Evolutionary conservation across 2,888 invertebrate genomes (phyloP).

Genomic region (Diplazon laetatorius): DNA sequence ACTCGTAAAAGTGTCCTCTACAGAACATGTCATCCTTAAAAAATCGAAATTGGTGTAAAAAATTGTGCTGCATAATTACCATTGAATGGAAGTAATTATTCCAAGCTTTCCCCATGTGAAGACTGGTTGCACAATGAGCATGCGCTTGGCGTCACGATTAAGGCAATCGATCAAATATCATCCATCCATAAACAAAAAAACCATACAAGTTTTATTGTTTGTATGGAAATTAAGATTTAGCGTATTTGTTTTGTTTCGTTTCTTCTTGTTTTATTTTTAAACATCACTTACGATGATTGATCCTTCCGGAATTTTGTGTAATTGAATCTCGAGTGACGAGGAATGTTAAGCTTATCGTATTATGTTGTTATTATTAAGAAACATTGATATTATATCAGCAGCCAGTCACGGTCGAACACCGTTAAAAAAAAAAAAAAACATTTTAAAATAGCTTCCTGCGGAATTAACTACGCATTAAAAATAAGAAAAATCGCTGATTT

Average conservation of each 20-base stretch:
- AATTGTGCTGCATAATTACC: too few relatives aligned
- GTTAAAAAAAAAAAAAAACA: too few relatives aligned
- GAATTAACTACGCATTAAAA: background rate
- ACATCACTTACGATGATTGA: too few relatives aligned
- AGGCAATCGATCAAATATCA: background rate
- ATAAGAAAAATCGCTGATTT: background rate
- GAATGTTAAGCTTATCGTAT: background rate
- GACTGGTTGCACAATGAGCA: background rate
- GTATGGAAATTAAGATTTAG: background rate
- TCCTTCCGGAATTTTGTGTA: background rate
- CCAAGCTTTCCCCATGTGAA: slow-evolving; percentile 28
- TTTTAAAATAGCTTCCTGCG: background rate
- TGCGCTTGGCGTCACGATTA: slow-evolving; percentile 7
- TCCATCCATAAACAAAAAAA: background rate
- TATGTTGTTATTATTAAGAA: background rate
- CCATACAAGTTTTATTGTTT: too few relatives aligned
- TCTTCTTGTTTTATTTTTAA: too few relatives aligned
- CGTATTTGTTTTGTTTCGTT: too few relatives aligned
- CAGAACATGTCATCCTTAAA: too few relatives aligned
- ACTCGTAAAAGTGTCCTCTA: too few relatives aligned
- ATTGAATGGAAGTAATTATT: slow-evolving; percentile 10
- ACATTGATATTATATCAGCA: background rate
- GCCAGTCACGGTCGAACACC: background rate
- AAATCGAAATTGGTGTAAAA: too few relatives aligned
- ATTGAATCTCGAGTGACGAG: background rate